These are phyloP conservation scores for Spermophilus dauricus DNA, from an alignment of 2,113 vertebrate genomes.

Conservation along the genomic window DNA sequence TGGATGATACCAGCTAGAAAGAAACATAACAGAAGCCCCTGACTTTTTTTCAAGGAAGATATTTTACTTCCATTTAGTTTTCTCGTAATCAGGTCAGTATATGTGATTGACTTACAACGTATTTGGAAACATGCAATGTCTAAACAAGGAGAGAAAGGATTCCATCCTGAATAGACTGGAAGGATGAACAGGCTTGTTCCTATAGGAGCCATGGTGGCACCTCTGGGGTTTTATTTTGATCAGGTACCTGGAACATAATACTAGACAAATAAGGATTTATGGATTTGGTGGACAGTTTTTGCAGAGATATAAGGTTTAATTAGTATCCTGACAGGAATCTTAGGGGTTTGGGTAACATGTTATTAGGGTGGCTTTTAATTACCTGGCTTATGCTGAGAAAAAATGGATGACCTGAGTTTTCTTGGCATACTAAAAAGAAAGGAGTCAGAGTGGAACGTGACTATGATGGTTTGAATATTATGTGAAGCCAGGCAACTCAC, in stretches of 20 bases:
- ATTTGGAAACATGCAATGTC: neutral
- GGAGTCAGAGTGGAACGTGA: neutral
- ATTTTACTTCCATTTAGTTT: neutral
- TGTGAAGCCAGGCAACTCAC: neutral
- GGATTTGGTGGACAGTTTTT: neutral
- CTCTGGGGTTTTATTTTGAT: neutral
- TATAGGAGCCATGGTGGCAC: neutral
- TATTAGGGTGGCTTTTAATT: neutral
- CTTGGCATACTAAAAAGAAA: neutral
- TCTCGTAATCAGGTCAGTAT: neutral
- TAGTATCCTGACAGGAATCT: neutral
- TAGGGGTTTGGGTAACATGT: neutral
- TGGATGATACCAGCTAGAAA: neutral
- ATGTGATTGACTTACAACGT: neutral
- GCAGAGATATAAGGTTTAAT: neutral
- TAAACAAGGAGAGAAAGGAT: neutral
- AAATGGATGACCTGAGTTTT: neutral
- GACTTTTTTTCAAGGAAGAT: neutral
- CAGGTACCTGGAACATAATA: neutral
- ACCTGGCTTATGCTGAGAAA: neutral
- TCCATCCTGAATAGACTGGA: neutral
- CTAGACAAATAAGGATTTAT: neutral
- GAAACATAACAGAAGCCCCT: neutral
- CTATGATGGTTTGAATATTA: neutral
- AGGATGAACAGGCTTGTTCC: neutral